A percentile compares a stretch with the other conserved stretches of the same genome.
These are phyloP conservation scores for Solenopsis invicta DNA, from an alignment of 1,140 invertebrate species.

Conservation along the genomic window DNA sequence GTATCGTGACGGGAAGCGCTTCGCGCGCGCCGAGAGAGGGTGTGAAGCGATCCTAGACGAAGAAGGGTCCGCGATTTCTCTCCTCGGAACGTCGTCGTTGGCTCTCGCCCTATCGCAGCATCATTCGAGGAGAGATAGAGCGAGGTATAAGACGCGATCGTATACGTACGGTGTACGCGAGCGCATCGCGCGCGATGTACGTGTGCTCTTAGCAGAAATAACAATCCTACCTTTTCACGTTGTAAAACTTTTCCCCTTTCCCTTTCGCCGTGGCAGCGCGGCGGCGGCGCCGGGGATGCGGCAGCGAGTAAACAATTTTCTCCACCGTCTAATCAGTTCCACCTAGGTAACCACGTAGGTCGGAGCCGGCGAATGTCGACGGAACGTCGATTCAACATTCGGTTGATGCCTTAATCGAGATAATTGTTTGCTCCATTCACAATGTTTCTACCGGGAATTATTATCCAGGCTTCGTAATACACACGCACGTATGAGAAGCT, in stretches of 20 bases:
- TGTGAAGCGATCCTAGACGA: constrained; percentile 35
- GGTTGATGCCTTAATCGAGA: constrained; percentile 19
- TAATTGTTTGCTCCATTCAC: constrained; percentile 10
- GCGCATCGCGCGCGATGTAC: neutral
- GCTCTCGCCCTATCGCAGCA: constrained; percentile 41
- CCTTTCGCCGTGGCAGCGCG: no score
- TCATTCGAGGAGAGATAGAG: neutral
- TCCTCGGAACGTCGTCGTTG: constrained; percentile 10
- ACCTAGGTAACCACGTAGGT: constrained; percentile 53
- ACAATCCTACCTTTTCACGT: constrained; percentile 23
- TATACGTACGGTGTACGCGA: neutral
- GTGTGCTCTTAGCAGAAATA: constrained; percentile 37
- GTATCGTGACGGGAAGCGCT: constrained; percentile 50
- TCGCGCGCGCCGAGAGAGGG: constrained; percentile 17
- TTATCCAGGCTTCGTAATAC: neutral
- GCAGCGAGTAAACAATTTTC: constrained; percentile 46
- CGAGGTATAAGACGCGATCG: neutral
- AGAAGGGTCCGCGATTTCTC: constrained; percentile 24
- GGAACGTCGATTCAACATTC: constrained; percentile 7
- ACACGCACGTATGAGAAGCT: neutral
- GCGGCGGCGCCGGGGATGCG: constrained; percentile 5
- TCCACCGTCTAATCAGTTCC: constrained; percentile 55
- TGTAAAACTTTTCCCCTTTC: constrained; percentile 52
- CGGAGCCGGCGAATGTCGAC: constrained; percentile 61
- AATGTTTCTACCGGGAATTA: constrained; percentile 2